phyloP scores from a whole-genome alignment of 1,140 invertebrate species.

The Littorina saxatilis region DNA sequence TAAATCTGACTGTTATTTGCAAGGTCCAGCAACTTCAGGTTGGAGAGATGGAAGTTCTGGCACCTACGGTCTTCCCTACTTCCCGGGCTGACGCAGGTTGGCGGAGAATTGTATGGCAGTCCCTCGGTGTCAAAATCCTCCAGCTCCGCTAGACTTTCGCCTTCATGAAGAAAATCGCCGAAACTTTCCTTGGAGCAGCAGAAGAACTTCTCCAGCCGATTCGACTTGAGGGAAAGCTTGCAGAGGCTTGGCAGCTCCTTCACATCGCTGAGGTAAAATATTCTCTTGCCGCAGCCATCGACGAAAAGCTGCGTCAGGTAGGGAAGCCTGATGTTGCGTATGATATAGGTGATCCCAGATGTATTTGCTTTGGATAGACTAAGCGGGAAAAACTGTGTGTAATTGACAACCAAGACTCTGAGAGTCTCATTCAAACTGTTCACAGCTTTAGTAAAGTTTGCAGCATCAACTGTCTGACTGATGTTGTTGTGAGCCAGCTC shows the following conservation, averaged over 20 bases:
- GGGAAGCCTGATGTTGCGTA: neutral
- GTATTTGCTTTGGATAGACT: neutral
- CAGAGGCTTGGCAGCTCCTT: neutral
- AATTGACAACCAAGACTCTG: neutral
- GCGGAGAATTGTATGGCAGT: neutral
- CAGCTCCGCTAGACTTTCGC: neutral
- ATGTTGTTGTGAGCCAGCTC: slow-evolving; percentile 17
- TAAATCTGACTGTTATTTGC: neutral
- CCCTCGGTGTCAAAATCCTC: neutral
- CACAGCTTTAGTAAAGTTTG: neutral
- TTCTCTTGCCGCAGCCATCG: neutral
- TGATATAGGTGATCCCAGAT: slow-evolving; percentile 4
- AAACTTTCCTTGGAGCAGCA: neutral
- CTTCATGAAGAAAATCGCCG: neutral
- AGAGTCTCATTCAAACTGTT: neutral
- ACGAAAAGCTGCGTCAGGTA: slow-evolving; percentile 7
- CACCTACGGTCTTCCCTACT: neutral
- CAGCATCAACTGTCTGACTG: neutral
- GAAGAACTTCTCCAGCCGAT: neutral
- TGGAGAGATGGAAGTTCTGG: neutral
- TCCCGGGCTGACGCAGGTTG: neutral
- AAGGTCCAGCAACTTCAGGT: slow-evolving; percentile 7
- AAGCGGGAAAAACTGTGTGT: neutral
- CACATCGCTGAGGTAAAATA: slow-evolving; percentile 22
- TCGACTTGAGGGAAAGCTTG: slow-evolving; percentile 19